Base-by-base conservation (phyloP, 1,140 invertebrate genomes). In the Tetranychus urticae region DNA sequence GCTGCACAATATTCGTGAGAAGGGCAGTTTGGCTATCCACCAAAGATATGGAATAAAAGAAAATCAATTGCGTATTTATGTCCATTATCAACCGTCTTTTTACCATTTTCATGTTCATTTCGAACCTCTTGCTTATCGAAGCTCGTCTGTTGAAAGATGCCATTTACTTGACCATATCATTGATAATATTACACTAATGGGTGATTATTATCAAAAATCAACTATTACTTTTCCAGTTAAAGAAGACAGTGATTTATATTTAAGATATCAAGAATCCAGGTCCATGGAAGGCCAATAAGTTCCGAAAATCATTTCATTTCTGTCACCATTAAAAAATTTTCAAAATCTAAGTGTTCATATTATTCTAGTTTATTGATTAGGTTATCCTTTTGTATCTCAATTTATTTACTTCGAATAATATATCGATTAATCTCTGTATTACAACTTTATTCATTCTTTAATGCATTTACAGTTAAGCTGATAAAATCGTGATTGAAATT, bases 81-180 rank as follows among this genome's bases (percentile, higher is more conserved):
- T 97, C 3, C 93, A 97, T 71, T 97, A 97, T 73, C 90, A 91
- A 69, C 93, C 93, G 5, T 89, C 89, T 0, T 97, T 90, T 74
- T 96, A 94, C 74, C 90, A 97, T 74, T 75, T 97, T 8, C 93
- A 97, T 70, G 79, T 97, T 3, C 92, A 97, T 73, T 90, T 94
- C 67, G 86, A 83, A n/a, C 80, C 82, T 63, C 61, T 64, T 63
- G 35, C 64, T 79, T 35, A 14, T 13, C 33, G 8, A 56, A 81
- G 80, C 46, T 83, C 82, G 62, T 79, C 79, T 71, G 78, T 80
- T 31, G 88, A 91, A 70, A 82, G 82, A 70, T 82, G 87, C 8
- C 88, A 96, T 76, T 73, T 94, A 62, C 72, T 97, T 23, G 78
- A 81, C 35, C 82, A 83, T 7, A 86, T 96, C n/a, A 96, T 97